A percentile compares a stretch with the other conserved stretches of the same genome.
Evolutionary conservation across 2,888 invertebrate species (phyloP).

Genomic region (Pammene fasciana): DNA sequence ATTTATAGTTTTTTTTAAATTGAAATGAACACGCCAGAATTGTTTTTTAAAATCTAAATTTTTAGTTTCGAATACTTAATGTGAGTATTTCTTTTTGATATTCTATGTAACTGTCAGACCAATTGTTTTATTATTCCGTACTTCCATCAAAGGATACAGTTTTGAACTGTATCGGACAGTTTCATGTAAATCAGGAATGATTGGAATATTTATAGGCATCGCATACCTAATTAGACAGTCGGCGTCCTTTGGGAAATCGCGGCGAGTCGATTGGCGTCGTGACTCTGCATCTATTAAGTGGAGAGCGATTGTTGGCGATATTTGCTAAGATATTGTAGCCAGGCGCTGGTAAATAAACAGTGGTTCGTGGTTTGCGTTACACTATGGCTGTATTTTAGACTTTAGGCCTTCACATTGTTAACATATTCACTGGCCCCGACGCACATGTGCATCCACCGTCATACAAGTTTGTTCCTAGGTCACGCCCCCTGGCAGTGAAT

Average conservation of each 20-base stretch:
- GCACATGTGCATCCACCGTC: no score
- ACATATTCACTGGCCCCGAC: no score
- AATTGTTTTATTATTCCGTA: not conserved
- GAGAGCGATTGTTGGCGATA: slow-evolving; percentile 30
- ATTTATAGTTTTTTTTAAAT: no score
- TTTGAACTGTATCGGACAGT: slow-evolving; percentile 37
- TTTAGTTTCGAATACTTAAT: no score
- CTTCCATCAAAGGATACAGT: slow-evolving; percentile 15
- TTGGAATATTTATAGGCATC: slow-evolving; percentile 79
- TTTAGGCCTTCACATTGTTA: no score
- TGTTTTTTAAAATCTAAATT: no score
- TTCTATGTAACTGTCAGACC: not conserved
- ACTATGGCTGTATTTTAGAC: not conserved
- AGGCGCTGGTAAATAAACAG: slow-evolving; percentile 7
- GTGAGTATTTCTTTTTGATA: no score
- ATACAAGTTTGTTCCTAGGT: no score
- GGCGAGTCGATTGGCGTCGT: slow-evolving; percentile 45
- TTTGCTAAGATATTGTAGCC: slow-evolving; percentile 27
- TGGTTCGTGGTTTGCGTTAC: not conserved
- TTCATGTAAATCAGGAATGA: slow-evolving; percentile 70
- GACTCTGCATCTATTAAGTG: slow-evolving; percentile 25
- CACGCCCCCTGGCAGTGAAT: no score
- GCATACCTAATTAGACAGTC: slow-evolving; percentile 78
- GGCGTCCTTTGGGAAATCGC: slow-evolving; percentile 72
- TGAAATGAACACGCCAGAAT: no score